Evolutionary conservation across 1,140 invertebrate genomes (phyloP), one percentile per base, ranked within the genome.

Genomic region (Drosophila pachea): DNA sequence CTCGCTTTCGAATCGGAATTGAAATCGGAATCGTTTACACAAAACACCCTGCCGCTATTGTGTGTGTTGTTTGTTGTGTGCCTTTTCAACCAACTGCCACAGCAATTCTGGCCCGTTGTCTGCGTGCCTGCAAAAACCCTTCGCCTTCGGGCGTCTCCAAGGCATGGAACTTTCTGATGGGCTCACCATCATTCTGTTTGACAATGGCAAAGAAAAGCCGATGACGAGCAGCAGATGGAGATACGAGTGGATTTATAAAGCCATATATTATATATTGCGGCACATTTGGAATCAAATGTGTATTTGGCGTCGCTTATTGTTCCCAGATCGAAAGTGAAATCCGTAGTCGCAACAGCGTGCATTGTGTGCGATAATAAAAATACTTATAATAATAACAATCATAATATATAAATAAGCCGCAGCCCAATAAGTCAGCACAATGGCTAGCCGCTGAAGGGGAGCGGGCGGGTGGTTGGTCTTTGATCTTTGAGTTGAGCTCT

Each of bases 1-100:
- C 76, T 83, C 78, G 78, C 78, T 83, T 83, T 83, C 78, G 79
- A 83, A 84, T 84, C 58, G 61, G 38, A 62, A 49, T 42, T 63
- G 60, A 31, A 53, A 50, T 54, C 50, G 76, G 60, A 75, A 76
- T 75, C 73, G 76, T 69, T 79, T 79, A 76, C 73, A 64, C 42
- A 63, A 63, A 63, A 45, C 48, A 4, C 40, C 38, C 50, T 35
- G n/a, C 40, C 2, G 12, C 42, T 38, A 48, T 74, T 61, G 61
- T 58, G 22, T 62, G 33, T 56, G 40, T 53, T 45, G 69, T 42
- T 65, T 42, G 64, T 83, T 81, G 74, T 81, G 22, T 73, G 64
- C 65, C 71, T 65, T 81, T 76, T 65, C 69, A 73, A 62, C 73
- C 47, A 53, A 22, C 22, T n/a, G 45, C 16, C 9, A 29, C 61